Conservation (phyloP, 1,140 invertebrate species). For the Drosophila sechellia region DNA sequence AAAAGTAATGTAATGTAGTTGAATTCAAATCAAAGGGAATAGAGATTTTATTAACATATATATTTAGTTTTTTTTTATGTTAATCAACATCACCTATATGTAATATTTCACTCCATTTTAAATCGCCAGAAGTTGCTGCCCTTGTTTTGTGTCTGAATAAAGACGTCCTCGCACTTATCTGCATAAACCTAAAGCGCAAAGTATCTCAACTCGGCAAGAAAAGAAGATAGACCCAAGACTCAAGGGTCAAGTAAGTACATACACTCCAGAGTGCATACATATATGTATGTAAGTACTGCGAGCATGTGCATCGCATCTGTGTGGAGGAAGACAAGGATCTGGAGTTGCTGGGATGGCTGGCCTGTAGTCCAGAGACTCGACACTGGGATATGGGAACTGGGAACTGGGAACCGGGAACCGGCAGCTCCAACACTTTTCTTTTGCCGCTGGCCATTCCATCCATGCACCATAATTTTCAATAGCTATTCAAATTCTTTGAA, state of each 20-base stretch:
- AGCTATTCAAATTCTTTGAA: slow-evolving; percentile 71
- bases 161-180: slow-evolving; percentile 36
- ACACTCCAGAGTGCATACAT: slow-evolving; percentile 26
- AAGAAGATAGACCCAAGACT: slow-evolving; percentile 13
- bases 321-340: slow-evolving; percentile 60
- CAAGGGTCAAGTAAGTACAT: slow-evolving; percentile 55
- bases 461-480: slow-evolving; percentile 74
- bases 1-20: neutral
- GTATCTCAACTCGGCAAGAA: slow-evolving; percentile 22
- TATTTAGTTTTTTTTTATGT: neutral
- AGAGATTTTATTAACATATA: no score
- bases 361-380: slow-evolving; percentile 1
- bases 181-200: slow-evolving; percentile 32
- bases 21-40: no score
- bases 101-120: slow-evolving; percentile 10
- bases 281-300: slow-evolving; percentile 1
- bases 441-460: slow-evolving; percentile 55
- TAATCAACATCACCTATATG: neutral
- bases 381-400: slow-evolving; percentile 37
- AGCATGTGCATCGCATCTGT: slow-evolving; percentile 26
- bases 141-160: slow-evolving; percentile 19
- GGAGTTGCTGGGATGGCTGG: slow-evolving; percentile 32
- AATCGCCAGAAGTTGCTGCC: slow-evolving; percentile 6
- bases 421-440: slow-evolving; percentile 69
- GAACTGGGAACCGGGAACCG: slow-evolving; percentile 22